These are phyloP conservation scores for Prosapia bicincta DNA, from an alignment of 2,888 invertebrate genomes.

Conservation along the genomic window DNA sequence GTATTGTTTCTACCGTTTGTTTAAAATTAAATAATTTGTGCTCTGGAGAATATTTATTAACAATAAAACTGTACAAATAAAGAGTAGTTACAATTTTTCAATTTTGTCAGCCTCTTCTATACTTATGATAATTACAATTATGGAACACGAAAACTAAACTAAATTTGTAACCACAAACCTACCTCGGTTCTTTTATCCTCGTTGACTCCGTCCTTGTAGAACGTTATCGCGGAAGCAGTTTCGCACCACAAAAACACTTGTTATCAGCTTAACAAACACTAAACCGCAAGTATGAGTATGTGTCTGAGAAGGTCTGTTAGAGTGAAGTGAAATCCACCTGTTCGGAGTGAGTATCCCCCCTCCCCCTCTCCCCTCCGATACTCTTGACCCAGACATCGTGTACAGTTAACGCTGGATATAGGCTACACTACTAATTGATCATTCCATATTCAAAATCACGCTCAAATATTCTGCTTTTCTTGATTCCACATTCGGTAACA, in stretches of 20 bases:
- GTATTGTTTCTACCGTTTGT: too few species aligned
- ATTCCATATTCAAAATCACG: constrained; percentile 2
- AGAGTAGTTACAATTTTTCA: too few species aligned
- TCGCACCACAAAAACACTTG: not conserved
- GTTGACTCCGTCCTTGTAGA: not conserved
- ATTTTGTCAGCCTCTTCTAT: too few species aligned
- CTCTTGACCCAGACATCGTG: not conserved
- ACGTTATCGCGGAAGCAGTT: not conserved
- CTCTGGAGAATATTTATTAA: too few species aligned
- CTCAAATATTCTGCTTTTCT: not conserved
- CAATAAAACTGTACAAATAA: too few species aligned
- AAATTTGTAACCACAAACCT: not conserved
- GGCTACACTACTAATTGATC: not conserved
- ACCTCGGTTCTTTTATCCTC: not conserved
- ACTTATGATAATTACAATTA: too few species aligned
- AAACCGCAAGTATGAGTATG: not conserved
- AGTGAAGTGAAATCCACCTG: not conserved
- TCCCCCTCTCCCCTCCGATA: not conserved
- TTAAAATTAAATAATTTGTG: too few species aligned
- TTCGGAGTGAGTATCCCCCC: not conserved
- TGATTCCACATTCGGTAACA: not conserved
- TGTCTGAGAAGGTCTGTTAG: not conserved
- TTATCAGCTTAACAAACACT: constrained; percentile 1
- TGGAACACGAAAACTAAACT: too few species aligned
- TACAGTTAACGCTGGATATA: not conserved